These are phyloP conservation scores for Alca torda DNA, from an alignment of 2,797 vertebrate genomes.

Conservation along the genomic window DNA sequence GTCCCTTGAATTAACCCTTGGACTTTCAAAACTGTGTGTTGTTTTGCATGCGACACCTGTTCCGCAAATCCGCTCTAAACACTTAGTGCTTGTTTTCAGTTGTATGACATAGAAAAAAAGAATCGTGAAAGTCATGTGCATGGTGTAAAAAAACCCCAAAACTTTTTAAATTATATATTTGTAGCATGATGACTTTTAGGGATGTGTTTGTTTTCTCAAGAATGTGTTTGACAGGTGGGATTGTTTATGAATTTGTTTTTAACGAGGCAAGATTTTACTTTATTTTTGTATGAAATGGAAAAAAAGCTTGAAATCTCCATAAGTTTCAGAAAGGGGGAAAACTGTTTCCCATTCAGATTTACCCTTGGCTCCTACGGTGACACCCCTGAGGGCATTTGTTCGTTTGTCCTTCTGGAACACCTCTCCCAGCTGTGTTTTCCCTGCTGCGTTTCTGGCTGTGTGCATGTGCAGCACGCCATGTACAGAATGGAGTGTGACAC, in stretches of 20 bases:
- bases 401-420: background rate
- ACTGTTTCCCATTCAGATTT: background rate
- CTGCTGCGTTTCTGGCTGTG: background rate
- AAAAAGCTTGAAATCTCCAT: background rate
- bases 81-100: background rate
- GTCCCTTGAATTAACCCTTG: background rate
- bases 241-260: background rate
- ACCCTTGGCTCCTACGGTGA: background rate
- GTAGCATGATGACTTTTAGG: background rate
- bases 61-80: background rate
- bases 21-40: background rate
- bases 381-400: background rate
- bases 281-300: background rate
- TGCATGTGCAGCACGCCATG: background rate
- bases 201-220: background rate
- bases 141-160: background rate
- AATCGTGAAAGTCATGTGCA: background rate
- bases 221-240: background rate
- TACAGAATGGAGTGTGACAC: conserved; percentile 12
- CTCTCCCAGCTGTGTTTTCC: background rate
- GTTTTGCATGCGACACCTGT: background rate
- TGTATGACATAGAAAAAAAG: background rate
- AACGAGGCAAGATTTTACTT: background rate
- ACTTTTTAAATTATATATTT: background rate
- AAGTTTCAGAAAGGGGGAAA: background rate